Conservation (phyloP, 1,140 invertebrate genomes). For the Brachionus rotundiformis region DNA sequence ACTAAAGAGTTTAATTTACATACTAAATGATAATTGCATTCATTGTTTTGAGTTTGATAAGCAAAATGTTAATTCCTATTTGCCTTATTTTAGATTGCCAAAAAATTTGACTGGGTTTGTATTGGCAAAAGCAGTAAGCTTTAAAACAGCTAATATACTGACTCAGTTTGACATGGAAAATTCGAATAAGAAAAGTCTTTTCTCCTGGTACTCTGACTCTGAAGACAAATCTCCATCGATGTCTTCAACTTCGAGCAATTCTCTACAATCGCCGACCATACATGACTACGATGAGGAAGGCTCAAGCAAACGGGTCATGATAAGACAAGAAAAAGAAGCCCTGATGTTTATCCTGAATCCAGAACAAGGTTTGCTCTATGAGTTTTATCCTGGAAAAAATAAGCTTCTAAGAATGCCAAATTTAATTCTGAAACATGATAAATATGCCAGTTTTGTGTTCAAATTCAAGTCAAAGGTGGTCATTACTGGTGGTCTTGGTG, state of each 20-base stretch:
- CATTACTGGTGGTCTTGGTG: neutral
- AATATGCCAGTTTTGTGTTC: neutral
- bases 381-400: conserved; percentile 46
- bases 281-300: conserved; percentile 10
- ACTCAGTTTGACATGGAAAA: conserved; percentile 17
- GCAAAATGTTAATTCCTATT: neutral
- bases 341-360: conserved; percentile 23
- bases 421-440: conserved; percentile 5
- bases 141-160: conserved; percentile 23
- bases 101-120: conserved; percentile 25
- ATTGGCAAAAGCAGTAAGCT: neutral
- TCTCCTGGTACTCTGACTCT: conserved; percentile 12
- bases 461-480: conserved; percentile 21
- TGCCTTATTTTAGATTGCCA: conserved; percentile 48
- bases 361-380: conserved; percentile 29
- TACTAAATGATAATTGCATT: conserved; percentile 43
- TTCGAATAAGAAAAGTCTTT: neutral
- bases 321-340: conserved; percentile 40
- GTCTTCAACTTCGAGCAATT: conserved; percentile 19
- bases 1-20: conserved; percentile 22
- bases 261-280: conserved; percentile 12
- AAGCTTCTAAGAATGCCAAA: conserved; percentile 33
- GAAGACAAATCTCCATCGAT: conserved; percentile 7
- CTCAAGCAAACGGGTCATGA: neutral
- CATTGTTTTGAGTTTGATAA: conserved; percentile 47